Percentiles rank a stretch among this genome's conserved stretches.
phyloP scores from a whole-genome alignment of 2,113 vertebrate genomes.

The Saccopteryx bilineata region DNA sequence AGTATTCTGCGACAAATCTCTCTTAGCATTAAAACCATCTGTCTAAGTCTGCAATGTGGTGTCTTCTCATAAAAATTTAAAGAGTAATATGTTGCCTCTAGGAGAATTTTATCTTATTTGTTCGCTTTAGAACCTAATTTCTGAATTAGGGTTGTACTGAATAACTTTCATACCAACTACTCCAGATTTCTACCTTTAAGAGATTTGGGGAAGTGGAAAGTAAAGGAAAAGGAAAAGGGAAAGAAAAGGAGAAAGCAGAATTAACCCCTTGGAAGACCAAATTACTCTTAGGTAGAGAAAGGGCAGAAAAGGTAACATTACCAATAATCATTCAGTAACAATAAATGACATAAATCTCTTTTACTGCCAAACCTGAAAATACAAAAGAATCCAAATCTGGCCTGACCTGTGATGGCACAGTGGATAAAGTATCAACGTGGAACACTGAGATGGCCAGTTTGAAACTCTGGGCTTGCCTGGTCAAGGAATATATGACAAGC shows the following conservation, averaged over 20 bases:
- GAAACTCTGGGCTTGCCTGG: too few species aligned
- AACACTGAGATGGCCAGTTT: too few species aligned
- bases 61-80: background rate
- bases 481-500: too few species aligned
- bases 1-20: background rate
- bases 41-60: background rate
- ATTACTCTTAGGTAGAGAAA: background rate
- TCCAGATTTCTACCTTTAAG: background rate
- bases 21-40: background rate
- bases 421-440: too few species aligned
- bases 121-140: constrained; percentile 40
- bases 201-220: background rate
- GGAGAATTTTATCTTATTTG: background rate
- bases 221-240: background rate
- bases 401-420: too few species aligned
- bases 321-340: background rate
- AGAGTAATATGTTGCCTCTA: background rate
- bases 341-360: constrained; percentile 28
- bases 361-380: background rate
- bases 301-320: background rate
- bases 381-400: constrained; percentile 5
- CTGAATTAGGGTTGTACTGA: background rate
- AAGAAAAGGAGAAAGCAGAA: background rate
- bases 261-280: background rate
- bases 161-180: background rate